phyloP scores from a whole-genome alignment of 2,113 vertebrate species.

The Odocoileus virginianus region DNA sequence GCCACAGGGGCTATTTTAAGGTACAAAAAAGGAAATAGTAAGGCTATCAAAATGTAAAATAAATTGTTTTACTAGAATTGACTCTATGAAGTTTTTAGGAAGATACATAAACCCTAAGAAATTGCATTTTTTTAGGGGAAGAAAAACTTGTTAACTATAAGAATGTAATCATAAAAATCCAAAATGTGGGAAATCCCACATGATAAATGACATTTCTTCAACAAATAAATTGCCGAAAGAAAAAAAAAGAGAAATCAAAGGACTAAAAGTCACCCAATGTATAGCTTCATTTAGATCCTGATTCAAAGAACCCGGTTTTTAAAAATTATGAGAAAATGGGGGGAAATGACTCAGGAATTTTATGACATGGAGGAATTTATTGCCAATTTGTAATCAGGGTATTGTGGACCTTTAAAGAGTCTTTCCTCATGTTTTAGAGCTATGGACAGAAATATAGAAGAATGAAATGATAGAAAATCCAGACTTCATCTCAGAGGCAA shows the following conservation, averaged over 20 bases:
- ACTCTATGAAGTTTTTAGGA: not conserved
- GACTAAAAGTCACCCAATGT: too few species aligned
- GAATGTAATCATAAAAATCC: not conserved
- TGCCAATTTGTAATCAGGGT: not conserved
- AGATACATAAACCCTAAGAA: not conserved
- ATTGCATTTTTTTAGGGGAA: not conserved
- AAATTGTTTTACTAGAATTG: not conserved
- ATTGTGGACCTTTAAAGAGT: not conserved
- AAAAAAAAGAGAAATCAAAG: not conserved
- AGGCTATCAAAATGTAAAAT: not conserved
- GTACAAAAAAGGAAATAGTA: not conserved
- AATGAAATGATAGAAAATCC: too few species aligned
- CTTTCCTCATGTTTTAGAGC: not conserved
- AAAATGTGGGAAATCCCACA: not conserved
- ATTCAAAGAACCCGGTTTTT: not conserved
- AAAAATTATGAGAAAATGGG: not conserved
- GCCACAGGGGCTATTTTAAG: not conserved
- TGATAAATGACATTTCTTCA: not conserved
- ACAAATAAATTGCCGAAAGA: not conserved
- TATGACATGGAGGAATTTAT: not conserved
- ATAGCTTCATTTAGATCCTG: not conserved
- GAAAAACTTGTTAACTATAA: not conserved
- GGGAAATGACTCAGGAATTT: not conserved
- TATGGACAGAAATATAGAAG: not conserved
- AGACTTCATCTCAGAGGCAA: not conserved